Evolutionary conservation across 2,888 invertebrate species (phyloP), one percentile per base, ranked within the genome.

Genomic region (Philonicus albiceps): DNA sequence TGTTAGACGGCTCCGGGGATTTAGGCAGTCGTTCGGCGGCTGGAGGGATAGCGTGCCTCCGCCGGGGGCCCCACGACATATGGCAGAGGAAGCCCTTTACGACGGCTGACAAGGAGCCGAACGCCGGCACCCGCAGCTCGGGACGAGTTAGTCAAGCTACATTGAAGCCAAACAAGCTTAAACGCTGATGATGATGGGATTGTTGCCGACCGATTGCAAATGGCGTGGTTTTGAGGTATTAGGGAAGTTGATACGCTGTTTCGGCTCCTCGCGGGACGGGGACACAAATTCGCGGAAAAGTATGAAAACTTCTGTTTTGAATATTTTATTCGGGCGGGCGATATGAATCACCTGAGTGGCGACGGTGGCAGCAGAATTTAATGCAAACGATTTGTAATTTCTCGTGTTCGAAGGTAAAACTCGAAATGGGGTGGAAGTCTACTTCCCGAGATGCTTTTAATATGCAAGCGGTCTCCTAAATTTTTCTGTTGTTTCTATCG

Each of bases 121-220:
- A 43, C 73, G 73, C 43, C 40, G 40, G 78, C 43, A 43, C 43
- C 55, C 84, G 40, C 11, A 3, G 11, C 30, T 30, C 72, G 30
- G 73, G 73, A 84, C 72, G 84, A 84, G 73, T 73, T 73, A 84
- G 27, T 73, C 73, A 40, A 72, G 73, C 84, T 73, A 84, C 84
- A 84, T 84, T 84, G 84, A 84, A 84, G 84, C 84, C 84, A 84
- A 84, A 84, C 84, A 84, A 84, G 84, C 84, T 84, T 84, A 84
- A 84, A 84, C 84, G 84, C 72, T 84, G 84, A 84, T 84, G 84
- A 73, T 84, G 84, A 84, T 84, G 84, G 84, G 84, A 84, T 84
- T 84, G 84, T 83, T 73, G 73, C 73, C 73, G 84, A 13, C 40
- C 84, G 73, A 83, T 84, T 72, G 72, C 73, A 73, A 73, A 84